Conservation (phyloP, 1,140 invertebrate species). For the Aethina tumida region DNA sequence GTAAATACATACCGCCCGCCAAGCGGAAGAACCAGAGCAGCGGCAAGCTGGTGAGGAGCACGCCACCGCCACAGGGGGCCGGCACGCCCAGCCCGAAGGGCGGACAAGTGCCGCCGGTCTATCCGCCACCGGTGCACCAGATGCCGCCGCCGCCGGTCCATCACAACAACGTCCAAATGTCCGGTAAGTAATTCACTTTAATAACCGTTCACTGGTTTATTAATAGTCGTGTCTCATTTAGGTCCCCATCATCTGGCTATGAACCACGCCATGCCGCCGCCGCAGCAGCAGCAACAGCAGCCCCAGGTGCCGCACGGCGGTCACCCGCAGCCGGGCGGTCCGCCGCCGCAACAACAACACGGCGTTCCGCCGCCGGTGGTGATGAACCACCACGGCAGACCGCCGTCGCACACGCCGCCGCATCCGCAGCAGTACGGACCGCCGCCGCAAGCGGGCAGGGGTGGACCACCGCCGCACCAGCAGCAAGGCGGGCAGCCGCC, state of each 20-base stretch:
- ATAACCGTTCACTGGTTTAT: background rate
- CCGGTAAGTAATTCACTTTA: constrained; percentile 6
- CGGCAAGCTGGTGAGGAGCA: constrained; percentile 45
- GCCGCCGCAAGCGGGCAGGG: constrained; percentile 15
- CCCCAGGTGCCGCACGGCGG: background rate
- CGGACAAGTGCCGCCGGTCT: constrained; percentile 2
- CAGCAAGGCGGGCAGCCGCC: constrained; percentile 10
- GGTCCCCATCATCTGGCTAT: constrained; percentile 8
- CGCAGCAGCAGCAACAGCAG: constrained; percentile 5
- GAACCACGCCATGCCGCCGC: constrained; percentile 7
- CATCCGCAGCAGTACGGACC: constrained; percentile 29
- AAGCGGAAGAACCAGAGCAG: constrained; percentile 56
- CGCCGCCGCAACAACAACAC: constrained; percentile 11
- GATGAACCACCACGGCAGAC: constrained; percentile 4
- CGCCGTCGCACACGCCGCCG: constrained; percentile 26
- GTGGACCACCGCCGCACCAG: constrained; percentile 9
- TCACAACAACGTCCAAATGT: constrained; percentile 13
- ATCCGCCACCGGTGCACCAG: constrained; percentile 9
- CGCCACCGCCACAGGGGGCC: constrained; percentile 38
- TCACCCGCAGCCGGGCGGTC: constrained; percentile 4
- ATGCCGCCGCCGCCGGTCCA: constrained; percentile 8
- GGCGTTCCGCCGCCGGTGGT: background rate
- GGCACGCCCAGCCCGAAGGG: constrained; percentile 9
- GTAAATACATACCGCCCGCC: constrained; percentile 68
- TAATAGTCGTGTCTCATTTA: constrained; percentile 2